A percentile compares a stretch with the other conserved stretches of the same genome.
Conservation (phyloP, 2,797 vertebrate genomes). For the Enteromius treurensis region DNA sequence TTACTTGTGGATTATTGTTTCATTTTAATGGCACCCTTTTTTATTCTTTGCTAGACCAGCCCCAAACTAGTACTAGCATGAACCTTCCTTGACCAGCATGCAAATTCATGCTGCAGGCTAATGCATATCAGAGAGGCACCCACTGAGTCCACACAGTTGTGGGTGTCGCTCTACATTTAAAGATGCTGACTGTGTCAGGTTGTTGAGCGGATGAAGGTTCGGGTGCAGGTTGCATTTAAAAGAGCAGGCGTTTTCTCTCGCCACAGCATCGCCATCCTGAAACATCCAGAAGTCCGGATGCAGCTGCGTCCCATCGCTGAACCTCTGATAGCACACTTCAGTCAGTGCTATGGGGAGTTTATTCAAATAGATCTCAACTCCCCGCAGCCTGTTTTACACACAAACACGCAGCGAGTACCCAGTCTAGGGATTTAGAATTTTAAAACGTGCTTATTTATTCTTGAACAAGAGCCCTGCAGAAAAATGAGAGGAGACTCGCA, state of each 20-base stretch:
- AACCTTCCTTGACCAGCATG: not conserved
- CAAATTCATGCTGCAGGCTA: constrained; percentile 7
- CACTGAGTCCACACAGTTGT: not conserved
- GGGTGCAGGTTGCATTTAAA: not conserved
- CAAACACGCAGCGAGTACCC: constrained; percentile 13
- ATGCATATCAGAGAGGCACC: not conserved
- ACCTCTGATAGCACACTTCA: constrained; percentile 75
- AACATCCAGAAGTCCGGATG: not conserved
- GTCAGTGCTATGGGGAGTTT: constrained; percentile 70
- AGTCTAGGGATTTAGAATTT: constrained; percentile 29
- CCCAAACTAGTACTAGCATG: not conserved
- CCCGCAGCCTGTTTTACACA: constrained; percentile 52
- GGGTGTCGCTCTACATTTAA: not conserved
- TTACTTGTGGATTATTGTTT: not conserved
- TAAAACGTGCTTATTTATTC: constrained; percentile 40
- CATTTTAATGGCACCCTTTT: not conserved
- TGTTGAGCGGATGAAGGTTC: not conserved
- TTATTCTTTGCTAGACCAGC: not conserved
- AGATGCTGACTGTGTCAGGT: not conserved
- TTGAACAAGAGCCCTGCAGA: constrained; percentile 20
- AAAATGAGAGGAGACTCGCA: constrained; percentile 5
- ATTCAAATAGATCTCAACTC: constrained; percentile 75
- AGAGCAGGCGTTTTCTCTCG: not conserved
- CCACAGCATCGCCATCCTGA: not conserved
- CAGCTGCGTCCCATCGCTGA: constrained; percentile 71